Base-by-base conservation (phyloP, 2,797 vertebrate genomes). In the Sphenodon punctatus region DNA sequence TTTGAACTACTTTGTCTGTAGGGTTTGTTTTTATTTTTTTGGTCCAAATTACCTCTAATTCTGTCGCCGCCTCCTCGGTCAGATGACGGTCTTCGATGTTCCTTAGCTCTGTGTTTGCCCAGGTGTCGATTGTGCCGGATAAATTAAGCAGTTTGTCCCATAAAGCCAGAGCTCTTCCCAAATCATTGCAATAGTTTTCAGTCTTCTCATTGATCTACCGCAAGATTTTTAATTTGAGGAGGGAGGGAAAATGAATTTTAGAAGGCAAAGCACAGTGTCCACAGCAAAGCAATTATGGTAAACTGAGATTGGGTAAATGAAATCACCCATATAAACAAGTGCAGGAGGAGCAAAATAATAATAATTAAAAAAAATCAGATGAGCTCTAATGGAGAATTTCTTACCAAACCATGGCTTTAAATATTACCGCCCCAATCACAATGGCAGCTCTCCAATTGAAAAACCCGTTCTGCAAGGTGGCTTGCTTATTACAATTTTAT, bases 101-200 rank as follows among this genome's bases (percentile, higher is more conserved):
- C 43, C 87, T 80, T 63, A 98, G 95, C 72, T 96, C 96, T 43
- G 88, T 79, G 2, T 92, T 93, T 2, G 94, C 94, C 98, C 98
- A 98, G 48, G 88, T 80, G 0, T 98, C 97, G 2, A 98, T 88
- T 17, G 95, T 96, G 46, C 74, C 93, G 10, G 96, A 97, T 41
- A 98, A 88, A 75, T 93, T 90, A 65, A 97, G 95, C 89, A 98
- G 97, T 89, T 98, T 98, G 81, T 98, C 98, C 98, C 98, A 99
- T 84, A 98, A 89, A 93, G 97, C 96, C 93, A 97, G 94, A 43
- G 95, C 98, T 90, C 97, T 97, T 73, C 86, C 93, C 27, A 99
- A 94, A 93, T 97, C 98, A 84, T 99, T 98, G 89, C 95, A 90
- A 67, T 96, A 96, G 41, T 94, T 86, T 64, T 99, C 98, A 0